Base-by-base conservation (phyloP, 2,797 vertebrate genomes). In the Melopsittacus undulatus region DNA sequence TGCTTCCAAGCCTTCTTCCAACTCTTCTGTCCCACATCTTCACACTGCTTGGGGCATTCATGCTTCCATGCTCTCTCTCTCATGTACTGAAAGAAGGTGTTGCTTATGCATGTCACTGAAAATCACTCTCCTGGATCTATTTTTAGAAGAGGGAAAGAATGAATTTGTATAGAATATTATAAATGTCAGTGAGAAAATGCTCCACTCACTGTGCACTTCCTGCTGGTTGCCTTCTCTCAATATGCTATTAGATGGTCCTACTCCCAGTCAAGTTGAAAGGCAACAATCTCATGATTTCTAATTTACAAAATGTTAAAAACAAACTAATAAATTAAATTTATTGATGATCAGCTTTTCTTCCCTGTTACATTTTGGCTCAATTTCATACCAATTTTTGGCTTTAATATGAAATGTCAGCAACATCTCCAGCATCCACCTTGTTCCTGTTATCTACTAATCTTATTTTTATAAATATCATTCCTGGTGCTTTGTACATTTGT, bases 11-110 rank as follows among this genome's bases (percentile, higher is more conserved):
- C 5, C 19, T 54, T 59, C 46, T 17, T 30, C 10, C 2, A 4
- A 2, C 11, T 61, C 34, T n/a, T 52, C 30, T 14, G 14, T n/a
- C 32, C 32, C 52, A 9, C 14, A 30, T 12, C 40, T 51, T 59
- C 17, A 3, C 2, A 2, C 8, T 2, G 0, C 4, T 24, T 36
- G 34, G 34, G 27, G 7, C 13, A 11, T 57, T n/a, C 5, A 1
- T 27, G 27, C 49, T 36, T 11, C 36, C 29, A 20, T 48, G 45
- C 19, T 18, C 32, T 10, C 26, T 52, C 18, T 38, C 59, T 19
- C 52, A 6, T 14, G 29, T n/a, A 29, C 27, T 76, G 11, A 38
- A 61, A 36, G 29, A 54, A 30, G 0, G 0, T 10, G 30, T 21
- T 24, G 46, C 29, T 36, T 42, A 1, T 10, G 7, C 1, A 1